Conservation (phyloP, 2,113 vertebrate species). For the Aegypius monachus region DNA sequence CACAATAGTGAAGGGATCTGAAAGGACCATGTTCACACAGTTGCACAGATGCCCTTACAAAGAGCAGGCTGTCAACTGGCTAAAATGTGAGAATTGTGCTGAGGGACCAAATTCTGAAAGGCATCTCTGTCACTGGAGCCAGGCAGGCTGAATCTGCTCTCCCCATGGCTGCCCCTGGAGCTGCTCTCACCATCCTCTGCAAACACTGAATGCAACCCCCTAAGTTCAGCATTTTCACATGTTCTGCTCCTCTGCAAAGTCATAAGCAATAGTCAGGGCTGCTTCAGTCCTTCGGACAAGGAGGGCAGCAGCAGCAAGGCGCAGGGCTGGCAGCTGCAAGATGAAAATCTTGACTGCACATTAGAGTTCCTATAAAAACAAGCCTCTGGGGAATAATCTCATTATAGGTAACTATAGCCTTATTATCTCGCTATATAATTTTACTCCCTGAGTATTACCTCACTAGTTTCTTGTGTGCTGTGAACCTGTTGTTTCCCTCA, state of each 20-base stretch:
- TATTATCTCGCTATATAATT: neutral
- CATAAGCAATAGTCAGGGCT: neutral
- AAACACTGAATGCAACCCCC: neutral
- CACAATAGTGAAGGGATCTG: neutral
- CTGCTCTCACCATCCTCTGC: neutral
- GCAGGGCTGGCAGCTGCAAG: neutral
- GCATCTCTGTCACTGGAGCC: neutral
- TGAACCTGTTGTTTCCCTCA: neutral
- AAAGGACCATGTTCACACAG: neutral
- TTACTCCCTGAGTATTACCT: neutral
- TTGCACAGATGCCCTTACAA: neutral
- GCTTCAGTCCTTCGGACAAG: neutral
- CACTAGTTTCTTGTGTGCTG: neutral
- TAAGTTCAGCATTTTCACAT: neutral
- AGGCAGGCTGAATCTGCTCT: neutral
- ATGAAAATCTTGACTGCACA: neutral
- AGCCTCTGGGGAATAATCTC: neutral
- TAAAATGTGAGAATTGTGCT: slow-evolving; percentile 6
- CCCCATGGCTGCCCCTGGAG: neutral
- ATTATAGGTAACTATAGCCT: neutral
- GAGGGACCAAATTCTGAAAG: neutral
- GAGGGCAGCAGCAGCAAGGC: neutral
- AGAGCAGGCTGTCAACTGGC: neutral
- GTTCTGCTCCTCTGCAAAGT: neutral
- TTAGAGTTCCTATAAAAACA: neutral